phyloP scores from a whole-genome alignment of 2,888 invertebrate species.

The Ischnura elegans region DNA sequence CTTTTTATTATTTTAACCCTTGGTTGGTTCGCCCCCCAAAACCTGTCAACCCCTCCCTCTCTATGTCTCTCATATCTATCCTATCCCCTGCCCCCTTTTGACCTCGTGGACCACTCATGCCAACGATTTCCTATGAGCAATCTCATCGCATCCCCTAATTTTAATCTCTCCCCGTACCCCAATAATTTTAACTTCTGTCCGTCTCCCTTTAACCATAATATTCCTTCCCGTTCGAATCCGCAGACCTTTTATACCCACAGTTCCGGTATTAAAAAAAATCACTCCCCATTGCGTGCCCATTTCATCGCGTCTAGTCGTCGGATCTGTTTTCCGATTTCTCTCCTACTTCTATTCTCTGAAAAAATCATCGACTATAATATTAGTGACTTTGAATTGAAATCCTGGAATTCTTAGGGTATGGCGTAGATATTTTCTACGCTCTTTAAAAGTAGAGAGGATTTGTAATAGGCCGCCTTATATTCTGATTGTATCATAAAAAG shows the following conservation, averaged over 20 bases:
- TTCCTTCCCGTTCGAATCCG: too few species aligned
- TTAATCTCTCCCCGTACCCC: not conserved
- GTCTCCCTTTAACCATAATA: not conserved
- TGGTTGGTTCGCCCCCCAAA: not conserved
- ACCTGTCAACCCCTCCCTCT: slow-evolving; percentile 26
- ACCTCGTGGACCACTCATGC: not conserved
- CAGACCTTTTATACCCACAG: slow-evolving; percentile 25
- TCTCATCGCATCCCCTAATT: not conserved
- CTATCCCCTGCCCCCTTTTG: not conserved
- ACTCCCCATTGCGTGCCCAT: not conserved
- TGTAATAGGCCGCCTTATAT: too few species aligned
- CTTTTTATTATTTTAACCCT: slow-evolving; percentile 31
- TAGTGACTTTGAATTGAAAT: too few species aligned
- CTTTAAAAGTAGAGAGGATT: too few species aligned
- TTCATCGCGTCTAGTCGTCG: not conserved
- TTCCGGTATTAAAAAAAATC: slow-evolving; percentile 20
- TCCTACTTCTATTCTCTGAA: not conserved
- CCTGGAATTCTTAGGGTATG: too few species aligned
- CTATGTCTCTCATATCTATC: not conserved
- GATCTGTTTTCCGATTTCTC: not conserved
- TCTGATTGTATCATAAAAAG: too few species aligned
- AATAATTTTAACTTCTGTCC: too few species aligned
- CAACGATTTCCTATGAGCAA: not conserved
- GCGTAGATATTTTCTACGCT: too few species aligned
- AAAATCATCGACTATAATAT: not conserved